phyloP scores from a whole-genome alignment of 2,888 invertebrate genomes.

The Pachydiplax longipennis region DNA sequence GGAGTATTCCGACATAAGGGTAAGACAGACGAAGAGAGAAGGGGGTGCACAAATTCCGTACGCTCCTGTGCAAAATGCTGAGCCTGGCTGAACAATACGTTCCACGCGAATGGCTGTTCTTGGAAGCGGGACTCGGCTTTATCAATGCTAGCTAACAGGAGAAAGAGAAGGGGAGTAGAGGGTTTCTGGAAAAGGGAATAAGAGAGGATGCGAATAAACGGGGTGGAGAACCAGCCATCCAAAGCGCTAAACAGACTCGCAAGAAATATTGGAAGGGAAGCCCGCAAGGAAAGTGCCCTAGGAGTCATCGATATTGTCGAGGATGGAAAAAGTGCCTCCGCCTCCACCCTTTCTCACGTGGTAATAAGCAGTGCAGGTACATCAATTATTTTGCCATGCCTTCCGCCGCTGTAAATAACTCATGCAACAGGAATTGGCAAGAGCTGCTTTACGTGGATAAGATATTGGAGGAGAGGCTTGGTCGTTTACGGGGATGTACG shows the following conservation, averaged over 20 bases:
- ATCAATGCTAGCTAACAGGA: slow-evolving; percentile 23
- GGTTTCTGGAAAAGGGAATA: neutral
- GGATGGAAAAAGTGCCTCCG: neutral
- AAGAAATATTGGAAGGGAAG: slow-evolving; percentile 28
- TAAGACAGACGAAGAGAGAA: neutral
- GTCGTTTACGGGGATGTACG: neutral
- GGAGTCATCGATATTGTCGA: slow-evolving; percentile 32
- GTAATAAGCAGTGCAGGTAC: slow-evolving; percentile 33
- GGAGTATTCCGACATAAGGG: slow-evolving; percentile 10
- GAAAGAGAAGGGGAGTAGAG: neutral
- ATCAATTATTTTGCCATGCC: slow-evolving; percentile 39
- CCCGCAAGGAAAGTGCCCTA: neutral
- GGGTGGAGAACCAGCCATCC: neutral
- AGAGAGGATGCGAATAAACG: neutral
- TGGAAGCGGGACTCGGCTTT: slow-evolving; percentile 33
- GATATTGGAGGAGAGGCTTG: slow-evolving; percentile 3
- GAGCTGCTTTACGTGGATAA: slow-evolving; percentile 28
- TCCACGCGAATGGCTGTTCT: slow-evolving; percentile 44
- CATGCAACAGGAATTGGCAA: slow-evolving; percentile 43
- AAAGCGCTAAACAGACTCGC: slow-evolving; percentile 10
- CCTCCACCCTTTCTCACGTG: neutral
- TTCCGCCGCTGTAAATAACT: slow-evolving; percentile 36
- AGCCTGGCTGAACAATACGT: slow-evolving; percentile 37
- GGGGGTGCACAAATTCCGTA: slow-evolving; percentile 11
- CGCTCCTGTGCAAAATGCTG: slow-evolving; percentile 42